Conservation (phyloP, 92 coral and sea anemone species). For the Virgularia gustaviana region DNA sequence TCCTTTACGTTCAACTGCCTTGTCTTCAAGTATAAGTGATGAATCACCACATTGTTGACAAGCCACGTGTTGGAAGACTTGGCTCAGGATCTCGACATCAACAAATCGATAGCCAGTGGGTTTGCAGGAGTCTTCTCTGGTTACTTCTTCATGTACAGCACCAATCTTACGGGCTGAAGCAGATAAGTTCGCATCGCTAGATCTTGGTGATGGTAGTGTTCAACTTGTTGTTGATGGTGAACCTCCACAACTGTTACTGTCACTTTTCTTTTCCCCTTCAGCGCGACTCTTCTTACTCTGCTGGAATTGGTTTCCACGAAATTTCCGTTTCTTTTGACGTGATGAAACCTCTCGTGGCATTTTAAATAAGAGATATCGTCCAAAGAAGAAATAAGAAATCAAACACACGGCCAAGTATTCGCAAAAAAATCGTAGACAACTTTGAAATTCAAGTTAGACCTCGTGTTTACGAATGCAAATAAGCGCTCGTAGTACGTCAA, state of each 20-base stretch:
- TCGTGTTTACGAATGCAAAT: neutral
- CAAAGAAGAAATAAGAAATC: neutral
- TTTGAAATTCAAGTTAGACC: neutral
- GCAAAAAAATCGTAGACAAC: neutral
- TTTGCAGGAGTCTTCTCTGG: neutral
- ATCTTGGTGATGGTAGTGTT: neutral
- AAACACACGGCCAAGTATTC: neutral
- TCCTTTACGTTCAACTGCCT: constrained; percentile 13
- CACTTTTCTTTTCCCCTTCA: constrained; percentile 33
- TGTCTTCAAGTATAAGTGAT: constrained; percentile 26
- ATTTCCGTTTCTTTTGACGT: constrained; percentile 34
- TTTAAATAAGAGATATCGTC: neutral
- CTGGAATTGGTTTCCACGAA: constrained; percentile 5
- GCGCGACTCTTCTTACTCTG: neutral
- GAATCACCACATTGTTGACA: constrained; percentile 50
- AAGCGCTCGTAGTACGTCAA: too few relatives aligned
- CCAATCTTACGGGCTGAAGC: constrained; percentile 45
- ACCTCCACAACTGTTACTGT: too few relatives aligned
- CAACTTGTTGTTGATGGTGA: neutral
- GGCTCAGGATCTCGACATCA: constrained; percentile 45
- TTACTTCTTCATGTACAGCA: neutral
- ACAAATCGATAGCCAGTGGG: constrained; percentile 42
- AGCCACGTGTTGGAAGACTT: constrained; percentile 26
- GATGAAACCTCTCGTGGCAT: neutral
- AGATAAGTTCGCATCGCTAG: constrained; percentile 22